Evolutionary conservation across 1,140 invertebrate genomes (phyloP).

Genomic region (Calephelis nemesis): DNA sequence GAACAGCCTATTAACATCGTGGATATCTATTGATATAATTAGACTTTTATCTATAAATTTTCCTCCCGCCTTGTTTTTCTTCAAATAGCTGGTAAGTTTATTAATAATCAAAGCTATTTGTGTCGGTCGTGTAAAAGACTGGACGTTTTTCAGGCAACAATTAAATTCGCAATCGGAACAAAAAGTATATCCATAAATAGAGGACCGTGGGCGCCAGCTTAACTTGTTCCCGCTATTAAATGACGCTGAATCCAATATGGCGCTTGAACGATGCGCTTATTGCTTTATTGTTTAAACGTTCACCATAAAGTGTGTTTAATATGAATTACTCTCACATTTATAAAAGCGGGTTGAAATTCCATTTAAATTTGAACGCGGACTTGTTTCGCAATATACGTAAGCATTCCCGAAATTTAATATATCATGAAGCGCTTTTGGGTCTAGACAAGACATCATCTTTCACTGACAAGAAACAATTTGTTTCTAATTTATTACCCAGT

Average conservation of each 20-base stretch:
- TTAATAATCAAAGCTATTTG: not conserved
- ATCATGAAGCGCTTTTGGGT: no score
- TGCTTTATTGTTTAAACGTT: slow-evolving; percentile 17
- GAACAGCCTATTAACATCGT: no score
- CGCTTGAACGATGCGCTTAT: slow-evolving; percentile 15
- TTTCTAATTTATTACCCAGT: no score
- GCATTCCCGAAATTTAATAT: no score
- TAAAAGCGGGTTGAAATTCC: not conserved
- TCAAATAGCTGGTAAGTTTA: not conserved
- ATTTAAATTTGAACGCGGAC: not conserved
- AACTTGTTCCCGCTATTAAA: slow-evolving; percentile 17
- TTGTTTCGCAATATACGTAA: not conserved
- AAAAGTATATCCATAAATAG: slow-evolving; percentile 17
- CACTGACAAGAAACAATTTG: no score
- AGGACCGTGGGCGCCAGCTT: slow-evolving; percentile 3
- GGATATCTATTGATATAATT: no score
- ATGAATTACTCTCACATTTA: slow-evolving; percentile 12
- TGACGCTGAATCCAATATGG: slow-evolving; percentile 18
- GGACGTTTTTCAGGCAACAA: not conserved
- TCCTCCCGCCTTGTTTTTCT: not conserved
- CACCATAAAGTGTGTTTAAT: slow-evolving; percentile 18
- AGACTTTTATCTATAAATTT: not conserved
- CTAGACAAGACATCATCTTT: no score
- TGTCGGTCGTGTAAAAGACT: not conserved
- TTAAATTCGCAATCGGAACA: slow-evolving; percentile 15